Evolutionary conservation across 2,113 vertebrate genomes (phyloP).

Genomic region (Saimiri boliviensis): DNA sequence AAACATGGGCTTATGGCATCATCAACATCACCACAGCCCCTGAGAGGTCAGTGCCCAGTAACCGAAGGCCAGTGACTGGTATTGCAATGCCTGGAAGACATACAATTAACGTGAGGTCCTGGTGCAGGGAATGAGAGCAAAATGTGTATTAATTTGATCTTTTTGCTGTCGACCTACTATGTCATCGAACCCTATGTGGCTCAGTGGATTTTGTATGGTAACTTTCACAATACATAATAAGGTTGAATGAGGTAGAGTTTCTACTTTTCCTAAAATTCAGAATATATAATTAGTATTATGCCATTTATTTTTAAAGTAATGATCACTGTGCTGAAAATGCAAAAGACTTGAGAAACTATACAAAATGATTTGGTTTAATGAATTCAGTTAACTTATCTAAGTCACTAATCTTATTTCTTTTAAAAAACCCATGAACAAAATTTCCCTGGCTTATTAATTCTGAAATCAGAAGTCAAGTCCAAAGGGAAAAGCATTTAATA

Average conservation of each 20-base stretch:
- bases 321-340: constrained; percentile 6
- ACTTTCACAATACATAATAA: background rate
- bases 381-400: constrained; percentile 48
- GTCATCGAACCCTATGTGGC: background rate
- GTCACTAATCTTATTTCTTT: constrained; percentile 57
- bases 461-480: constrained; percentile 42
- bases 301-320: constrained; percentile 9
- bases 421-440: constrained; percentile 50
- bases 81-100: background rate
- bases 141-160: background rate
- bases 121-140: background rate
- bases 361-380: constrained; percentile 54
- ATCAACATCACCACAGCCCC: background rate
- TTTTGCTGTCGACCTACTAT: background rate
- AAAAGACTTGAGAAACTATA: constrained; percentile 28
- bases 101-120: background rate
- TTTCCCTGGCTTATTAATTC: constrained; percentile 59
- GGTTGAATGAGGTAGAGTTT: background rate
- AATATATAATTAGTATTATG: background rate
- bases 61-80: background rate
- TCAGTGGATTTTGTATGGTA: background rate
- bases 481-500: constrained; percentile 55
- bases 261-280: constrained; percentile 27
- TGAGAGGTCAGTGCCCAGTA: background rate
- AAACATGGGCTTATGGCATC: background rate